Evolutionary conservation across 2,113 vertebrate genomes (phyloP).

Genomic region (Dipodomys merriami): DNA sequence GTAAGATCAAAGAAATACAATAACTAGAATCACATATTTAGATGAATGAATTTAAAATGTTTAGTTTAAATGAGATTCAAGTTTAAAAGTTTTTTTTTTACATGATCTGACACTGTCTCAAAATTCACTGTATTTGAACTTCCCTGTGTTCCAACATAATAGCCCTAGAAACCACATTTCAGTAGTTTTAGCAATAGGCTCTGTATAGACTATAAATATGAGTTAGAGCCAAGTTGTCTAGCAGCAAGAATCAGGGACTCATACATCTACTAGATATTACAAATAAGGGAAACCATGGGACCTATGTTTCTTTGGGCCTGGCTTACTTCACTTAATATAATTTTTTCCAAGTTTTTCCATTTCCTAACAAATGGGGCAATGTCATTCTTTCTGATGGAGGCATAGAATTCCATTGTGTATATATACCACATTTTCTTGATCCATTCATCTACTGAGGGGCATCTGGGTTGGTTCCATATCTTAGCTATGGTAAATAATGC

Average conservation of each 20-base stretch:
- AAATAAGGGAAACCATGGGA: too few species aligned
- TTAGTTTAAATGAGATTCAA: conserved; percentile 49
- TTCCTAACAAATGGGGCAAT: too few species aligned
- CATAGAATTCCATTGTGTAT: too few species aligned
- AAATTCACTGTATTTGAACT: background rate
- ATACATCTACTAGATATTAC: too few species aligned
- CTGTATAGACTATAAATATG: background rate
- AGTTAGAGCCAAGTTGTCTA: conserved; percentile 43
- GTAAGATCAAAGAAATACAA: background rate
- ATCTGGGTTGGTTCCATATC: too few species aligned
- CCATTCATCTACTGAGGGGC: too few species aligned
- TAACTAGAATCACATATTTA: conserved; percentile 36
- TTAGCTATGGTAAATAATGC: too few species aligned
- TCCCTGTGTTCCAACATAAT: background rate
- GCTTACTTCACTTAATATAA: too few species aligned
- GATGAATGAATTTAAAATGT: conserved; percentile 40
- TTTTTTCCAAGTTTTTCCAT: too few species aligned
- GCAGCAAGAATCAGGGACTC: background rate
- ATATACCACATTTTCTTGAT: too few species aligned
- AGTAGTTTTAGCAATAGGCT: conserved; percentile 2
- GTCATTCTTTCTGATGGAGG: too few species aligned
- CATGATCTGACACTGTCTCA: conserved; percentile 34
- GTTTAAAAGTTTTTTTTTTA: conserved; percentile 43
- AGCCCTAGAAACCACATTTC: conserved; percentile 29
- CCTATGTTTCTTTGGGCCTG: too few species aligned